These are phyloP conservation scores for Entomyzon cyanotis DNA, from an alignment of 2,113 vertebrate genomes.

Conservation along the genomic window DNA sequence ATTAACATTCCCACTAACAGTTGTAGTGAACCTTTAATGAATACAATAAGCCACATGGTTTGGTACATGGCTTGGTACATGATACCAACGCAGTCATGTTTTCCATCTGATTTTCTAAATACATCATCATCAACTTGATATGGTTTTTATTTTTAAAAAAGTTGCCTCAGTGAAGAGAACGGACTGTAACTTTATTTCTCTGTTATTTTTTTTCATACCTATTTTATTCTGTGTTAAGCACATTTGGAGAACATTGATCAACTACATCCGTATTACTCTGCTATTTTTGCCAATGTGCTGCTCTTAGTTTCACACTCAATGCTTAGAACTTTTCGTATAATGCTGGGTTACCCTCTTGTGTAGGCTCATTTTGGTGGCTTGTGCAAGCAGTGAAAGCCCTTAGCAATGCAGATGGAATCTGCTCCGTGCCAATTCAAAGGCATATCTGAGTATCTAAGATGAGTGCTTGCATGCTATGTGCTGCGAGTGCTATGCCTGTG, in stretches of 20 bases:
- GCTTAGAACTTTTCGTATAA: neutral
- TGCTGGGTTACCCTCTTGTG: neutral
- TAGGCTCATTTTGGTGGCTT: neutral
- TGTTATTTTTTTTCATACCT: neutral
- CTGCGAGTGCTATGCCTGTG: neutral
- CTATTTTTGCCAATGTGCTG: neutral
- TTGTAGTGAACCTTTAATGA: slow-evolving; percentile 12
- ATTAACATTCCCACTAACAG: neutral
- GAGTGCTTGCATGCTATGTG: neutral
- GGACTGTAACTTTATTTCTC: neutral
- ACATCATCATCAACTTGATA: neutral
- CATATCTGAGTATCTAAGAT: accelerated
- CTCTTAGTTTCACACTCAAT: neutral
- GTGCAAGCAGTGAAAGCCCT: neutral
- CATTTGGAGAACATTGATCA: neutral
- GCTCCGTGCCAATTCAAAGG: neutral
- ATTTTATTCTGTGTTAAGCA: neutral
- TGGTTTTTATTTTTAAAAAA: neutral
- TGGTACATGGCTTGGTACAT: neutral
- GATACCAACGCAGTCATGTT: neutral
- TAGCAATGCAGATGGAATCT: neutral
- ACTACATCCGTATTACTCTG: too few species aligned
- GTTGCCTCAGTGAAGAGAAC: neutral
- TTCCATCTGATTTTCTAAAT: neutral
- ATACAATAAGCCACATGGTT: neutral